Evolutionary conservation across 1,140 invertebrate genomes (phyloP).

Genomic region (Pectinophora gossypiella): DNA sequence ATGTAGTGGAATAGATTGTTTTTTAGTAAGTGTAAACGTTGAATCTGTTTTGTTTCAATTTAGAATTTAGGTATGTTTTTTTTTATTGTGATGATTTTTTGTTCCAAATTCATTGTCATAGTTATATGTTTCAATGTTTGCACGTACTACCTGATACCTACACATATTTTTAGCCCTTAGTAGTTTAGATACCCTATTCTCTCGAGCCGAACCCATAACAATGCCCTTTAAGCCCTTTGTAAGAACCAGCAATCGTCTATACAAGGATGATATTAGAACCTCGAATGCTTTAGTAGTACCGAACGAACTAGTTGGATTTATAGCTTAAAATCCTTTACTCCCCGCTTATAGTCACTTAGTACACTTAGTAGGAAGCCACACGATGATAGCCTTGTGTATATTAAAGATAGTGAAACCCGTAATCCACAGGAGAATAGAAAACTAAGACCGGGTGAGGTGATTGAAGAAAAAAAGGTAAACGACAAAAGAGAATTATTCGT

Average conservation of each 20-base stretch:
- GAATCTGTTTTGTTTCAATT: too few relatives aligned
- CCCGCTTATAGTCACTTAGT: slow-evolving; percentile 41
- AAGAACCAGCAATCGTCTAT: slow-evolving; percentile 48
- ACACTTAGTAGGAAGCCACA: slow-evolving; percentile 16
- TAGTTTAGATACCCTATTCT: slow-evolving; percentile 57
- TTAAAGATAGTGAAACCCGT: slow-evolving; percentile 68
- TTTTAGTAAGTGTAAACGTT: not conserved
- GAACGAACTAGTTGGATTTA: slow-evolving; percentile 24
- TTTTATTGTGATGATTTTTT: too few relatives aligned
- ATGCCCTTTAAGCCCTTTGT: slow-evolving; percentile 43
- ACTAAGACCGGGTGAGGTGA: slow-evolving; percentile 93
- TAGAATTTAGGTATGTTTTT: too few relatives aligned
- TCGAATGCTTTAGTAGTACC: slow-evolving; percentile 45
- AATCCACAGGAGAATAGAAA: slow-evolving; percentile 81
- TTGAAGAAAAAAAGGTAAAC: slow-evolving; percentile 96
- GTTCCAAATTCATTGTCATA: too few relatives aligned
- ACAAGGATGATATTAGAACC: slow-evolving; percentile 35
- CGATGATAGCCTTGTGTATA: slow-evolving; percentile 35
- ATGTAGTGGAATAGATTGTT: not conserved
- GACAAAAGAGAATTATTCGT: slow-evolving; percentile 83
- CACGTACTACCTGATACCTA: too few relatives aligned
- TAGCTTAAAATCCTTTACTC: slow-evolving; percentile 55
- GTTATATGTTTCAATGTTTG: too few relatives aligned
- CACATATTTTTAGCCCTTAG: too few relatives aligned
- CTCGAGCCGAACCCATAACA: slow-evolving; percentile 72